phyloP scores from a whole-genome alignment of 1,140 invertebrate species.

The Lepidotrigona ventralis region DNA sequence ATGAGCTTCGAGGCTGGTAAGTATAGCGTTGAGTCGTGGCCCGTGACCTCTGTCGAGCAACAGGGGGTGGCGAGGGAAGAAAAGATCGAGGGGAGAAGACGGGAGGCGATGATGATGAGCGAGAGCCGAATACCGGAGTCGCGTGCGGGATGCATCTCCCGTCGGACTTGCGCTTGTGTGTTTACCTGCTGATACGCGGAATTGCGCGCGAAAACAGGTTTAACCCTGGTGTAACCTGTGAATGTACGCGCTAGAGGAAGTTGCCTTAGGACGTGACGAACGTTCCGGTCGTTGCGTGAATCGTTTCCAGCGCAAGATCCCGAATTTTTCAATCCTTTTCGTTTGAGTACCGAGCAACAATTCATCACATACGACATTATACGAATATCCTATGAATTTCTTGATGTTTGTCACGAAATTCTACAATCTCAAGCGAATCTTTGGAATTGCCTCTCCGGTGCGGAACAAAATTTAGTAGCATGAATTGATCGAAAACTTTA shows the following conservation, averaged over 20 bases:
- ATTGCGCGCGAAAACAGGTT: constrained; percentile 17
- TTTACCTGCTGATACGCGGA: constrained; percentile 26
- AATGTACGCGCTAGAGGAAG: not conserved
- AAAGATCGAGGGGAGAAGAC: not conserved
- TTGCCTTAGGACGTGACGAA: not conserved
- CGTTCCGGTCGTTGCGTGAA: not conserved
- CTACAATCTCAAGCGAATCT: too few relatives aligned
- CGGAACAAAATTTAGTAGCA: too few relatives aligned
- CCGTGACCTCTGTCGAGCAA: constrained; percentile 69
- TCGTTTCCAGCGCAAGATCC: not conserved
- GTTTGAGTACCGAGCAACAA: too few relatives aligned
- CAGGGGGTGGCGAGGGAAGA: constrained; percentile 8
- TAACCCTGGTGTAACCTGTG: not conserved
- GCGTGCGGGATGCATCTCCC: constrained; percentile 60
- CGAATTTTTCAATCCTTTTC: too few relatives aligned
- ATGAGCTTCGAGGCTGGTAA: constrained; percentile 74
- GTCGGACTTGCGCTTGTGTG: not conserved
- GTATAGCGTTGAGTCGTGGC: constrained; percentile 76
- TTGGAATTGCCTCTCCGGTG: too few relatives aligned
- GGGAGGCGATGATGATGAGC: not conserved
- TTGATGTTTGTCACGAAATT: too few relatives aligned
- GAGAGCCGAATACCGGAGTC: constrained; percentile 45
- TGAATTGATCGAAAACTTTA: too few relatives aligned
- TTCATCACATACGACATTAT: too few relatives aligned
- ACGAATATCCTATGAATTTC: too few relatives aligned